Evolutionary conservation across 2,888 invertebrate species (phyloP).

Genomic region (Erebia ligea): DNA sequence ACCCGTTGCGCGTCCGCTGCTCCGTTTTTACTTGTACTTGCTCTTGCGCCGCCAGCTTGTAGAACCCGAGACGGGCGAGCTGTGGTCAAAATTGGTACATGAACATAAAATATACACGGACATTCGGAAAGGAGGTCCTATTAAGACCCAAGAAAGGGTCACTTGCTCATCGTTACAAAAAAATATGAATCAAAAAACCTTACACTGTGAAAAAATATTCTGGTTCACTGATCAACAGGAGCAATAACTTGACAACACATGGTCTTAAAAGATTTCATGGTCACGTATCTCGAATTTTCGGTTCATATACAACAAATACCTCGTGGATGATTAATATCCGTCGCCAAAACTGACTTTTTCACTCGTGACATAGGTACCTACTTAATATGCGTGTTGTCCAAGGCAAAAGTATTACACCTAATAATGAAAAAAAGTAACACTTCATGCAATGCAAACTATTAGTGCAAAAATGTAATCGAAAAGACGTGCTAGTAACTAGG

Average conservation of each 20-base stretch:
- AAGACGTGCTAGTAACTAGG: not conserved
- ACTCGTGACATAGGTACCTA: no score
- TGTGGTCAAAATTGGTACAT: slow-evolving; percentile 52
- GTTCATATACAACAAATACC: no score
- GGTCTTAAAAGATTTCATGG: no score
- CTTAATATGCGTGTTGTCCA: no score
- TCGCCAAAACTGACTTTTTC: no score
- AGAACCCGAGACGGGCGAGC: slow-evolving; percentile 86
- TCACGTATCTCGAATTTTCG: no score
- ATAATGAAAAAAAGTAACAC: not conserved
- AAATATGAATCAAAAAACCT: not conserved
- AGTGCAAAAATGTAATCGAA: slow-evolving; percentile 3
- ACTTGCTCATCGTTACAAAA: not conserved
- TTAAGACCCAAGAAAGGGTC: no score
- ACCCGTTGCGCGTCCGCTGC: slow-evolving; percentile 73
- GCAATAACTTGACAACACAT: no score
- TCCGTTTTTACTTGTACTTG: slow-evolving; percentile 69
- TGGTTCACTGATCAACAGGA: no score
- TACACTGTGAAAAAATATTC: no score
- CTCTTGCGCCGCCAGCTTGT: slow-evolving; percentile 82
- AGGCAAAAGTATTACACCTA: not conserved
- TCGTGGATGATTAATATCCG: no score
- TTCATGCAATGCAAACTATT: not conserved
- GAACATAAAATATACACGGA: not conserved
- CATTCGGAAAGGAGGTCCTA: no score